Percentiles rank a stretch among this genome's conserved stretches.
Evolutionary conservation across 2,888 invertebrate genomes (phyloP).

Genomic region (Ennomos quercinarius): DNA sequence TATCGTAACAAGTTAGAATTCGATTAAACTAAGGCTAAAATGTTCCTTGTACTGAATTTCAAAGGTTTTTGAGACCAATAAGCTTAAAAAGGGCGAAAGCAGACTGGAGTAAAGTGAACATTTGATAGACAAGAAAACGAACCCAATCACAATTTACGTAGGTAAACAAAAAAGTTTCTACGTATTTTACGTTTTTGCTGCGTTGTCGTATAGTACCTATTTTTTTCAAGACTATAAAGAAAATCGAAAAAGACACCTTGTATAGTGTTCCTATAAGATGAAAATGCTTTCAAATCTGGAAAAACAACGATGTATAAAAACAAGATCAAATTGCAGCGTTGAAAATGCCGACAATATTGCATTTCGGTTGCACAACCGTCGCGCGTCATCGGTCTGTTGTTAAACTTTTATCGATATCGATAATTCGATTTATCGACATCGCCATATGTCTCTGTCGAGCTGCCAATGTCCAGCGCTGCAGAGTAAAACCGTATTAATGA

Average conservation of each 20-base stretch:
- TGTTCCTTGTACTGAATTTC: too few relatives aligned
- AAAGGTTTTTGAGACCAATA: too few relatives aligned
- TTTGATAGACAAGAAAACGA: constrained; percentile 14
- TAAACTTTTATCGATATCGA: constrained; percentile 27
- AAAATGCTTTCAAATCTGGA: neutral
- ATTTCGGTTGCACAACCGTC: constrained; percentile 5
- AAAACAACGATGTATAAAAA: neutral
- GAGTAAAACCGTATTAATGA: constrained; percentile 19
- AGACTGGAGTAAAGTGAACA: too few relatives aligned
- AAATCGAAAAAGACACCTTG: too few relatives aligned
- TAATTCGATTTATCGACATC: constrained; percentile 21
- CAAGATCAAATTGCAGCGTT: constrained; percentile 7
- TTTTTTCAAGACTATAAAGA: too few relatives aligned
- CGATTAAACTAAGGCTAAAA: too few relatives aligned
- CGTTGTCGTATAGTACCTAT: neutral
- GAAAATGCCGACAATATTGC: constrained; percentile 11
- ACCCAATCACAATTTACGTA: constrained; percentile 22
- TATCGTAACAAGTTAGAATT: too few relatives aligned
- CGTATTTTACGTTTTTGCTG: constrained; percentile 8
- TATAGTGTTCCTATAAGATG: neutral
- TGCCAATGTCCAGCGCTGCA: constrained; percentile 17
- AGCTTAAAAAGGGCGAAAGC: too few relatives aligned
- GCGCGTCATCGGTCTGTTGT: neutral
- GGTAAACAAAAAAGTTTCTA: constrained; percentile 14
- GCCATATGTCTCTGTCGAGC: constrained; percentile 22